phyloP scores from a whole-genome alignment of 1,140 invertebrate genomes.

The Scaptomyza montana region DNA sequence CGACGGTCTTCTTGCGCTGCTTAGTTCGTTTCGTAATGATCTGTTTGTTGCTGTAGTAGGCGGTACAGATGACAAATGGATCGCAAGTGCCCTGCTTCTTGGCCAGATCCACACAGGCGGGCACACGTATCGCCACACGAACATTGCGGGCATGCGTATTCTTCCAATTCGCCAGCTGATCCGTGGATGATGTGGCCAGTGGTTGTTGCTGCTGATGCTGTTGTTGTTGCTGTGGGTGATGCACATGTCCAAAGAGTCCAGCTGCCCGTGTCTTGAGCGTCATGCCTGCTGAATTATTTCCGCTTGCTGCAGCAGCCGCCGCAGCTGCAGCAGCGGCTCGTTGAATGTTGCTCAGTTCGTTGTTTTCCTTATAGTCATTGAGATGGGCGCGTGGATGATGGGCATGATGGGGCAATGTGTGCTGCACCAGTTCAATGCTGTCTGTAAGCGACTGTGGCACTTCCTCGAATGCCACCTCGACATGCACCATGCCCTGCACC shows the following conservation, averaged over 20 bases:
- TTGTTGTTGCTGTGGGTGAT: conserved; percentile 45
- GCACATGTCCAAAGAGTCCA: conserved; percentile 57
- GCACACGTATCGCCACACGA: conserved; percentile 86
- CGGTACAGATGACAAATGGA: conserved; percentile 92
- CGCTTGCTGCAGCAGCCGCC: conserved; percentile 15
- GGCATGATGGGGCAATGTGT: conserved; percentile 43
- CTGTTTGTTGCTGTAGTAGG: conserved; percentile 92
- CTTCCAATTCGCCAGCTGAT: conserved; percentile 71
- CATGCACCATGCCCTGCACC: conserved; percentile 93
- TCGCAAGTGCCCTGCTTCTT: conserved; percentile 95
- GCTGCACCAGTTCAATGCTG: conserved; percentile 56
- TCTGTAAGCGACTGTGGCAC: conserved; percentile 50
- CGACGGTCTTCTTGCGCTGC: conserved; percentile 94
- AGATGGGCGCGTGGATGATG: conserved; percentile 67
- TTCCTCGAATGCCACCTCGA: conserved; percentile 87
- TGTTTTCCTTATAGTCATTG: conserved; percentile 83
- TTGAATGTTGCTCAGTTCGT: conserved; percentile 77
- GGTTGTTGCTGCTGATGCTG: conserved; percentile 42
- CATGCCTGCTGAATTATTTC: conserved; percentile 32
- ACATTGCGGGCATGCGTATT: conserved; percentile 56
- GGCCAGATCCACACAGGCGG: conserved; percentile 94
- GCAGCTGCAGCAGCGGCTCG: conserved; percentile 32
- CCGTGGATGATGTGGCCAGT: conserved; percentile 50
- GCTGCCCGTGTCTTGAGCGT: conserved; percentile 56
- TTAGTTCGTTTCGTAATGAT: conserved; percentile 93